phyloP scores from a whole-genome alignment of 92 coral and sea anemone genomes.

The Meandrina meandrites region DNA sequence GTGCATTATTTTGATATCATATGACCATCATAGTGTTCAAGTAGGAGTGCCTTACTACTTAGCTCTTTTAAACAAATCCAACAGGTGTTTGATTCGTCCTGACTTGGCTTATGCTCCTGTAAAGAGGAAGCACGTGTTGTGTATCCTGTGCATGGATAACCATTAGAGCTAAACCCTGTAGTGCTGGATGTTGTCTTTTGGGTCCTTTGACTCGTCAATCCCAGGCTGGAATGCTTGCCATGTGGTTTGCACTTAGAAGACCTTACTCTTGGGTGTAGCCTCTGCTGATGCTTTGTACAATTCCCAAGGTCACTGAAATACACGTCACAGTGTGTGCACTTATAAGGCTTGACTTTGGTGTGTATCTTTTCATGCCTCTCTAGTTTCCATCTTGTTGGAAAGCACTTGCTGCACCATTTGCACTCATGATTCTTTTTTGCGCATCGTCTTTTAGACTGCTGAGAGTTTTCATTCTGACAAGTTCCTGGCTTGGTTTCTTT shows the following conservation, averaged over 20 bases:
- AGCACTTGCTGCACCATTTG: not conserved
- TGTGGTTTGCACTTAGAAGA: not conserved
- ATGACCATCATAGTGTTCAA: not conserved
- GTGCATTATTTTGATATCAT: not conserved
- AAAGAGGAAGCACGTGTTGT: not conserved
- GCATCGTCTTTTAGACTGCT: not conserved
- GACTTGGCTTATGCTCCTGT: not conserved
- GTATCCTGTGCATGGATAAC: not conserved
- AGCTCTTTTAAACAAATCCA: slow-evolving; percentile 8
- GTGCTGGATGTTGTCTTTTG: not conserved
- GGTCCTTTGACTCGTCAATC: not conserved
- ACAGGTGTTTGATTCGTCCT: not conserved
- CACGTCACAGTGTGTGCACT: not conserved
- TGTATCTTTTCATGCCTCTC: not conserved
- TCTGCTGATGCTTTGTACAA: not conserved
- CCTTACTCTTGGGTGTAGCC: not conserved
- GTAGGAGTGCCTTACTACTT: not conserved
- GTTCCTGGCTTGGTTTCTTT: not conserved
- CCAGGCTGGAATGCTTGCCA: not conserved
- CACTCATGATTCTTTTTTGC: not conserved
- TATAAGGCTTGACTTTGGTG: not conserved
- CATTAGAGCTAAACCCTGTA: not conserved
- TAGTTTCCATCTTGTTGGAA: not conserved
- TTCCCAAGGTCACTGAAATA: not conserved
- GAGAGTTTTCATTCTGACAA: not conserved